Percentiles rank a stretch among this genome's conserved stretches.
phyloP scores from a whole-genome alignment of 23 tunicate species.

The Trididemnum nubilum region DNA sequence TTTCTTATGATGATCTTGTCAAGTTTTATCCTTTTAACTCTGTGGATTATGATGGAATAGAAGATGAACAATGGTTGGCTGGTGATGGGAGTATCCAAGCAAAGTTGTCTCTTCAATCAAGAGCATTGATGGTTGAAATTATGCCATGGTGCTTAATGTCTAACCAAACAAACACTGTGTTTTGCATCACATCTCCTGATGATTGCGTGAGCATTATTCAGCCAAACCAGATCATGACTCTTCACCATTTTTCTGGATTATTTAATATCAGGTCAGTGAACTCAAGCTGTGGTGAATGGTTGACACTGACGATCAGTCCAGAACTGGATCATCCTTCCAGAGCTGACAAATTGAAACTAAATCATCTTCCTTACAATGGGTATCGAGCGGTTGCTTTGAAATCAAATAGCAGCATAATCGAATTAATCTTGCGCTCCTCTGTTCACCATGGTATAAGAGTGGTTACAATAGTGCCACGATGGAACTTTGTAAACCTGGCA shows the following conservation, averaged over 20 bases:
- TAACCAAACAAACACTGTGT: conserved; percentile 37
- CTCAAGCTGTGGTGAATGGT: conserved; percentile 48
- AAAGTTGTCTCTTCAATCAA: conserved; percentile 39
- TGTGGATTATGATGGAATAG: background rate
- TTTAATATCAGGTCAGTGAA: conserved; percentile 44
- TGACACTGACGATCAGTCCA: conserved; percentile 14
- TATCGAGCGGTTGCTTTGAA: conserved; percentile 22
- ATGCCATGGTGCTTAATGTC: conserved; percentile 59
- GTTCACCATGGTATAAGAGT: conserved; percentile 54
- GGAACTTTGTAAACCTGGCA: conserved; percentile 54
- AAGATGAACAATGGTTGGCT: conserved; percentile 39
- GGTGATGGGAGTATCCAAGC: conserved; percentile 70
- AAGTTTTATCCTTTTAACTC: conserved; percentile 38
- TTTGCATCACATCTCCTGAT: conserved; percentile 44
- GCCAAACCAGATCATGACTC: conserved; percentile 37
- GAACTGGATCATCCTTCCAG: conserved; percentile 63
- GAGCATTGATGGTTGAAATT: conserved; percentile 51
- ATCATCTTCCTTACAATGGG: conserved; percentile 39
- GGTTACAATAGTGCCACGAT: conserved; percentile 38
- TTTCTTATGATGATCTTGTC: background rate
- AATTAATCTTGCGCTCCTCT: conserved; percentile 31
- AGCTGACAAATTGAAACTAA: background rate
- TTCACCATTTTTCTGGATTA: conserved; percentile 44
- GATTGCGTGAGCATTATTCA: conserved; percentile 31
- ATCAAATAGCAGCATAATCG: conserved; percentile 17